Evolutionary conservation across 1,140 invertebrate genomes (phyloP).

Genomic region (Zaprionus nigranus): DNA sequence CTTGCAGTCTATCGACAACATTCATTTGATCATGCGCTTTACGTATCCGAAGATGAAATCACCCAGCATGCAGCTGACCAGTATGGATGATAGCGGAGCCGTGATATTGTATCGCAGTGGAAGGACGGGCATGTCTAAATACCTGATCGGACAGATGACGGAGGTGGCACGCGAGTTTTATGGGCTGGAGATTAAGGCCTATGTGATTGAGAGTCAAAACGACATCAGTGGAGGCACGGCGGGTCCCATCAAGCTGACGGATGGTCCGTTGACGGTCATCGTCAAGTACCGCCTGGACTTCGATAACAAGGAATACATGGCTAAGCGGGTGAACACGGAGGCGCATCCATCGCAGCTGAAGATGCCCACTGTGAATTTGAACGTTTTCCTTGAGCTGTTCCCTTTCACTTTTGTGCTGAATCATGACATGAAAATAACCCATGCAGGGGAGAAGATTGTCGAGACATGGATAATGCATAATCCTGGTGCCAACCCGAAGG

Average conservation of each 20-base stretch:
- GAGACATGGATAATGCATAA: slow-evolving; percentile 89
- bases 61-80: slow-evolving; percentile 94
- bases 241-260: slow-evolving; percentile 76
- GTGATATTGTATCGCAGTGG: slow-evolving; percentile 92
- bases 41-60: slow-evolving; percentile 96
- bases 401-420: slow-evolving; percentile 86
- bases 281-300: slow-evolving; percentile 91
- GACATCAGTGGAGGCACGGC: slow-evolving; percentile 82
- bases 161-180: slow-evolving; percentile 93
- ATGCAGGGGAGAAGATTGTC: slow-evolving; percentile 89
- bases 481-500: slow-evolving; percentile 81
- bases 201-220: slow-evolving; percentile 88
- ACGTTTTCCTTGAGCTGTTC: slow-evolving; percentile 90
- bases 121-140: slow-evolving; percentile 92
- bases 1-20: slow-evolving; percentile 94
- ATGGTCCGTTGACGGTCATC: slow-evolving; percentile 87
- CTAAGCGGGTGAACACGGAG: slow-evolving; percentile 84
- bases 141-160: slow-evolving; percentile 93
- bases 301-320: slow-evolving; percentile 91
- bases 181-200: slow-evolving; percentile 89
- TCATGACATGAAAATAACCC: slow-evolving; percentile 77
- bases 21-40: slow-evolving; percentile 94
- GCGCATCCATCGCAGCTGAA: slow-evolving; percentile 85
- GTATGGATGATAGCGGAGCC: slow-evolving; percentile 91
- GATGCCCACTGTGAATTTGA: slow-evolving; percentile 88